Percentiles rank a stretch among this genome's conserved stretches.
Conservation (phyloP, 1,140 invertebrate species). For the Caerostris darwini region DNA sequence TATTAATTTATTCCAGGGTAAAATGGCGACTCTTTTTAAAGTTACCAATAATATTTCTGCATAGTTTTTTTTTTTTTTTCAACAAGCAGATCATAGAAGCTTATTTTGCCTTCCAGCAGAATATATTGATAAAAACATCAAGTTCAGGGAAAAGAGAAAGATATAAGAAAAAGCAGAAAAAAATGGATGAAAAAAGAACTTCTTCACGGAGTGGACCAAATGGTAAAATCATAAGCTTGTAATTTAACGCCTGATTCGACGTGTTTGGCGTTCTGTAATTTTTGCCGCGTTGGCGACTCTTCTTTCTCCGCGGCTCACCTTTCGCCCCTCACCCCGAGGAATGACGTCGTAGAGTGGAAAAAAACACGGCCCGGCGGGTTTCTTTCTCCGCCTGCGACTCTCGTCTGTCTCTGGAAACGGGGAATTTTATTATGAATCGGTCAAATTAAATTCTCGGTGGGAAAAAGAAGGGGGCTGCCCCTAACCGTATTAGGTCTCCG, state of each 20-base stretch:
- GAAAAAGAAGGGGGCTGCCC: not conserved
- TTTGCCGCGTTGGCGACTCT: not conserved
- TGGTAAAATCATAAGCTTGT: conserved; percentile 21
- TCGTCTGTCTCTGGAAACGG: not conserved
- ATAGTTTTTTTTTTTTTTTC: not conserved
- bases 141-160: too few species aligned
- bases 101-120: not conserved
- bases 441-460: not conserved
- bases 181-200: not conserved
- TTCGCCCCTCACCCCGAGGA: too few species aligned
- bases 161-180: too few species aligned
- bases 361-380: not conserved
- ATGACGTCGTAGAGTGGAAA: too few species aligned
- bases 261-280: conserved; percentile 13
- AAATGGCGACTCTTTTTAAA: too few species aligned
- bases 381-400: too few species aligned
- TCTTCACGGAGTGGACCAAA: not conserved
- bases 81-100: not conserved
- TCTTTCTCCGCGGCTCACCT: too few species aligned
- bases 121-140: not conserved
- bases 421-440: not conserved
- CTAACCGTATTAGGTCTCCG: not conserved
- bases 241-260: conserved; percentile 17
- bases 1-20: not conserved
- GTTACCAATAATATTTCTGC: too few species aligned